Base-by-base conservation (phyloP, 2,113 vertebrate species). In the Amblyopsis rosae region DNA sequence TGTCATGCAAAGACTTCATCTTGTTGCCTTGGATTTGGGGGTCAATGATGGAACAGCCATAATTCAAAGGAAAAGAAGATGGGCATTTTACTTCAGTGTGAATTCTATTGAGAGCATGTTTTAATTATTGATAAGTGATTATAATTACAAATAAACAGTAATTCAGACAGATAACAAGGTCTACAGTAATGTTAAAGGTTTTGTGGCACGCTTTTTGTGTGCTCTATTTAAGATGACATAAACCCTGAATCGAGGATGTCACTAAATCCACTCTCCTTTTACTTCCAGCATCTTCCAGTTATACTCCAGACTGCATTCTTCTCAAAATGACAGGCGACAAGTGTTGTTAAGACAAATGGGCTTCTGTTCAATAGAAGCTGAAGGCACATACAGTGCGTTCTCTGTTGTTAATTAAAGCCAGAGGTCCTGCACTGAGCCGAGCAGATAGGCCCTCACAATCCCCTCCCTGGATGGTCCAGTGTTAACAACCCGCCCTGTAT, bases 401-500 rank as follows among this genome's bases (percentile, higher is more conserved):
- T 45, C 54, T 0, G 9, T 15, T 65, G 68, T 69, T 81, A 69
- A 85, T 84, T 72, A 70, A 62, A 85, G 73, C 54, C 65, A 75
- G 63, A 65, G 53, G 49, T 15, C 19, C 65, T 67, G 15, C 16
- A 56, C 13, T 32, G 60, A 64, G 56, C 49, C 10, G 59, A 59
- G 61, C 55, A 72, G 72, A 82, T 75, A 75, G 77, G 77, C 47
- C 50, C 67, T 66, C 67, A 75, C 70, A 67, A 32, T 26, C 65
- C 48, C 60, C 73, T 74, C 65, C 78, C 46, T 48, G 70, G 57
- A 72, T 62, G 58, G 74, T 72, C 50, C 35, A 41, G 62, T 50
- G 69, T 79, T 79, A 87, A 75, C 77, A 75, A 82, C 73, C 72
- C 60, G 32, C 12, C 2, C 62, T 76, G 65, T 80, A 77, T 82